These are phyloP conservation scores for Amphiprion percula DNA, from an alignment of 2,113 vertebrate species.

Conservation along the genomic window DNA sequence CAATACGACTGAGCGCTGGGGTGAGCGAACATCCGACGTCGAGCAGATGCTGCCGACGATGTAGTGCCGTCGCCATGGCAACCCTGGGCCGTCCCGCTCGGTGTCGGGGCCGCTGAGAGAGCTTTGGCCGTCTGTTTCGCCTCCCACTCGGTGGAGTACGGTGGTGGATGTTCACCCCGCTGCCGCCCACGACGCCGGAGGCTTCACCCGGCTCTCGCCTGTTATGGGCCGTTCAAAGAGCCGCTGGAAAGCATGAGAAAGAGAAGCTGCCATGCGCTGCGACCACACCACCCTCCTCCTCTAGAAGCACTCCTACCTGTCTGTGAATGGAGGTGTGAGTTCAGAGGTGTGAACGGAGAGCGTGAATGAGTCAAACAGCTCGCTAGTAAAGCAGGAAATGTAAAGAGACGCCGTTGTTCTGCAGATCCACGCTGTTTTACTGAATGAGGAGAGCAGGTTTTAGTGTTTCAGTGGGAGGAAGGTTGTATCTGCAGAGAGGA, in stretches of 20 bases:
- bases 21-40: conserved; percentile 80
- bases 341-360: conserved; percentile 44
- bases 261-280: conserved; percentile 25
- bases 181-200: conserved; percentile 52
- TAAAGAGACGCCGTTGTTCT: neutral
- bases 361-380: conserved; percentile 17
- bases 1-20: conserved; percentile 83
- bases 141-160: conserved; percentile 61
- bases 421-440: no score
- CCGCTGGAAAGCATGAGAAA: conserved; percentile 59
- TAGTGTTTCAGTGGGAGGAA: no score
- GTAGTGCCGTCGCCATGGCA: conserved; percentile 26
- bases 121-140: conserved; percentile 42
- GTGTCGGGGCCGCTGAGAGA: conserved; percentile 14
- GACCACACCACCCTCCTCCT: conserved; percentile 1
- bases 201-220: conserved; percentile 50
- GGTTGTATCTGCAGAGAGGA: no score
- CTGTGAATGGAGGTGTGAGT: conserved; percentile 46
- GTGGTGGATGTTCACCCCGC: conserved; percentile 64
- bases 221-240: conserved; percentile 64
- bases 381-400: neutral
- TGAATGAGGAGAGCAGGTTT: no score
- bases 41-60: neutral
- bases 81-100: neutral
- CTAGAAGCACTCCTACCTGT: conserved; percentile 54